Base-by-base conservation (phyloP, 1,140 invertebrate species). In the Drosophila neocordata region DNA sequence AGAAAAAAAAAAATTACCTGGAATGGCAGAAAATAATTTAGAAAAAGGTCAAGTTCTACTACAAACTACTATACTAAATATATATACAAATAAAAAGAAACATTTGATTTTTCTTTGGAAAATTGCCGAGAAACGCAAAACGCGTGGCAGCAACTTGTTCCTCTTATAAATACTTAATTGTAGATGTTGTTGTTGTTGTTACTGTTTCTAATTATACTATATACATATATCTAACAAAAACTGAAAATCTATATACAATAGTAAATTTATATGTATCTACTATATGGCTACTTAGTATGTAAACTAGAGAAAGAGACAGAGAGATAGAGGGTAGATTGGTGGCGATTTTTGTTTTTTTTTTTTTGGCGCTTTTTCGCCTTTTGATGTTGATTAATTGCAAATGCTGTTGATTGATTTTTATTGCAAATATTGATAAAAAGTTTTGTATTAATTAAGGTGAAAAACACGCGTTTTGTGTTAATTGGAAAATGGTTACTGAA, bases 401-500 rank as follows among this genome's bases (percentile, higher is more conserved):
- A 77, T 70, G 78, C 64, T 89, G 87, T 62, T 89, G 87, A 89
- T 89, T 89, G 87, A 89, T 89, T 89, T 89, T 89, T 89, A 89
- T 89, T 89, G 87, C 87, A 82, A 90, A 90, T 89, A 89, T 89
- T 89, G 87, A 89, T 89, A 89, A 89, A 89, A 89, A 87, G 70
- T 82, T 90, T 85, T 75, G 81, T 81, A 90, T 89, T 89, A 89
- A 89, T 89, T 89, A 89, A 89, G 65, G 75, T 82, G 87, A 87
- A 89, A 89, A 88, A 88, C 79, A 88, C 83, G 83, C 79, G 76
- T 89, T 88, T 79, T 62, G 72, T 88, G 84, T 88, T 89, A 88
- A 88, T 88, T 88, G 73, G 83, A 89, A 88, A 88, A 88, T 79
- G 84, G 72, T 89, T 88, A 89, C 83, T 88, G 83, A 88, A 83